Percentiles rank a stretch among this genome's conserved stretches.
phyloP scores from a whole-genome alignment of 2,113 vertebrate species.

The Macquaria australasica region DNA sequence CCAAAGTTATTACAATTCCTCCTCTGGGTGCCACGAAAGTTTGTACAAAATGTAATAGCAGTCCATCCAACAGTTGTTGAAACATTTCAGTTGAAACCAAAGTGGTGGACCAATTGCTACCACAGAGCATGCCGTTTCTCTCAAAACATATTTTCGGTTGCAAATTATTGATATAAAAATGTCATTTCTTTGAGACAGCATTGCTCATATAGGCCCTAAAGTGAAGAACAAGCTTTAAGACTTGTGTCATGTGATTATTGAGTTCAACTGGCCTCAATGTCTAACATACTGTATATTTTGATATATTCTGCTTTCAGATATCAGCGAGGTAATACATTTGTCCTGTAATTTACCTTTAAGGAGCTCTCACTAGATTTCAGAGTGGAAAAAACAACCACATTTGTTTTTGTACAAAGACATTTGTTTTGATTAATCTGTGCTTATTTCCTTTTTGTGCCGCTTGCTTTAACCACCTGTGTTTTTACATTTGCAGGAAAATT shows the following conservation, averaged over 20 bases:
- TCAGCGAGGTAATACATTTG: not conserved
- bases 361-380: not conserved
- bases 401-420: not conserved
- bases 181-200: not conserved
- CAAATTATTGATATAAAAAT: not conserved
- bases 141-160: not conserved
- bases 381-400: not conserved
- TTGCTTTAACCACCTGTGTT: not conserved
- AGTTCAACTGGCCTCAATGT: not conserved
- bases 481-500: constrained; percentile 15
- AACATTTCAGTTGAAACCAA: too few relatives aligned
- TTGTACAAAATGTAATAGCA: too few relatives aligned
- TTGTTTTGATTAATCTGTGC: not conserved
- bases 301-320: not conserved
- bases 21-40: too few relatives aligned
- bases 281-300: not conserved
- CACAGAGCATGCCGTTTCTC: not conserved
- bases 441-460: not conserved
- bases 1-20: too few relatives aligned
- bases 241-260: not conserved
- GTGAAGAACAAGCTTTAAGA: not conserved
- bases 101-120: not conserved
- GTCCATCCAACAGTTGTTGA: too few relatives aligned
- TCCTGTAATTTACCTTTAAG: not conserved
- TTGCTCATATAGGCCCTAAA: not conserved